Evolutionary conservation across 2,888 invertebrate species (phyloP), one percentile per base, ranked within the genome.

Genomic region (Anoplius nigerrimus): DNA sequence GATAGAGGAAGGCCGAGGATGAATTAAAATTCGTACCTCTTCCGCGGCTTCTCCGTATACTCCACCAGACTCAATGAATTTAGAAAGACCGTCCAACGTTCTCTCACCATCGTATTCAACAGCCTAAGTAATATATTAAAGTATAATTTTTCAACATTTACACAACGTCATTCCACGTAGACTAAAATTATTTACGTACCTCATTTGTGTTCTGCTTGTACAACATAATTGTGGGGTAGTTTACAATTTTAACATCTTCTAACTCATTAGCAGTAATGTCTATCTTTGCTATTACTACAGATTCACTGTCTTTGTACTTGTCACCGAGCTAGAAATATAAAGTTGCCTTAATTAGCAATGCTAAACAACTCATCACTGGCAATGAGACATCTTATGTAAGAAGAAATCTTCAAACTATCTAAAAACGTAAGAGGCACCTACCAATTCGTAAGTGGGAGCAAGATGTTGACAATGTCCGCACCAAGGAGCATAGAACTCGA

Each of bases 401-500:
- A n/a, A n/a, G n/a, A 34, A 34, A 6, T 34, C 6, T 34, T 34
- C 34, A 13, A 34, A n/a, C n/a, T n/a, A n/a, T n/a, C n/a, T 6
- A 3, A 34, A 6, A 34, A 34, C 34, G 48, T 48, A 42, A 8
- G 6, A 55, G 24, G 55, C 42, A 81, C 77, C 56, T 81, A 90
- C 90, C 78, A 88, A 89, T 71, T 99, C 98, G 91, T 97, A 99
- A 90, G 98, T 98, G 24, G 99, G 99, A 63, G 92, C 96, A 85
- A 99, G 92, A 89, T 98, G 97, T 89, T 99, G 98, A 93, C 99
- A 99, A 90, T 99, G 99, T 71, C 98, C 98, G 90, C 96, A 97
- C 99, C 99, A 99, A 71, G 99, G 98, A 62, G 98, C 98, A 90
- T 98, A 99, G 92, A 99, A 99, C 91, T 99, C 99, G 76, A 99